Conservation (phyloP, 2,888 invertebrate genomes). For the Aethes cnicana region DNA sequence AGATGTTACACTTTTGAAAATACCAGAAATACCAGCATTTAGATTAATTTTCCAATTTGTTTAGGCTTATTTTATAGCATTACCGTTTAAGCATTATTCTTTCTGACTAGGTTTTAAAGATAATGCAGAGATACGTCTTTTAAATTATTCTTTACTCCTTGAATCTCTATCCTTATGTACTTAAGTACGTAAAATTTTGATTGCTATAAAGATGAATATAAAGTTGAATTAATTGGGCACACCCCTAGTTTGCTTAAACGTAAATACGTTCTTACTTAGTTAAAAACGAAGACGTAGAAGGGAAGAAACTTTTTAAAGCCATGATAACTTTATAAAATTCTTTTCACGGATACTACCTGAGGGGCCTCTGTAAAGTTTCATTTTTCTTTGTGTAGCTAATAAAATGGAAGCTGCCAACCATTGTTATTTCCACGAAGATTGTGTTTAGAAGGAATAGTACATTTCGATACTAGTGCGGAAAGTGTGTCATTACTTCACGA, state of each 20-base stretch:
- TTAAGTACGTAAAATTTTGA: neutral
- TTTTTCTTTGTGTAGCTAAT: constrained; percentile 29
- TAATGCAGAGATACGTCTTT: too few relatives aligned
- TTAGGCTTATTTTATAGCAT: too few relatives aligned
- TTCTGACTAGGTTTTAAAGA: too few relatives aligned
- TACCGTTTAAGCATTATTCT: too few relatives aligned
- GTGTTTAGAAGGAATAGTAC: constrained; percentile 12
- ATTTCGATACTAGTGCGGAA: neutral
- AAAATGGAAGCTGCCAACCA: constrained; percentile 26
- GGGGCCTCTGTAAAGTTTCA: constrained; percentile 32
- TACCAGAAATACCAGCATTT: too few relatives aligned
- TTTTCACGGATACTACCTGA: constrained; percentile 37
- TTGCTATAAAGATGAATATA: too few relatives aligned
- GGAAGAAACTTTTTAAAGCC: constrained; percentile 32
- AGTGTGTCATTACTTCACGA: too few relatives aligned
- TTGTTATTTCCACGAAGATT: constrained; percentile 21
- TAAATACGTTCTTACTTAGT: constrained; percentile 4
- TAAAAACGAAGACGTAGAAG: constrained; percentile 18
- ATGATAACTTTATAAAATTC: constrained; percentile 40
- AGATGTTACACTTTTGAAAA: too few relatives aligned
- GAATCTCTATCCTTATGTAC: too few relatives aligned
- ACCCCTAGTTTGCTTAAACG: neutral
- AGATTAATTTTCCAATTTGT: too few relatives aligned
- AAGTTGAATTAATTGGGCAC: too few relatives aligned
- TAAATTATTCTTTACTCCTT: too few relatives aligned